These are phyloP conservation scores for Melanotaenia boesemani DNA, from an alignment of 2,797 vertebrate species.

Conservation along the genomic window DNA sequence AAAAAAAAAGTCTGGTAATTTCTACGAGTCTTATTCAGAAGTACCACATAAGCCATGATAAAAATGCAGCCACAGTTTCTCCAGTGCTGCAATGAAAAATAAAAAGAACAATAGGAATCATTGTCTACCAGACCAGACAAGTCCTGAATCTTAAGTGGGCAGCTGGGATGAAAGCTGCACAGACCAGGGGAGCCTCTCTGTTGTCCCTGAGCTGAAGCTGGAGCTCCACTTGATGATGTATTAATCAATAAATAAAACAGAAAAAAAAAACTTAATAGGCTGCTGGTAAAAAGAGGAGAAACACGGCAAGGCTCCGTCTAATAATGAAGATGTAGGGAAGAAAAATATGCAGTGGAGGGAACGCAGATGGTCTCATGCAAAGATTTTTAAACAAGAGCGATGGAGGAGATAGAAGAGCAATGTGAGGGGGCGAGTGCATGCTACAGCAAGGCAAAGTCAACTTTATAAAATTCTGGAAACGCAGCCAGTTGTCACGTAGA, in stretches of 20 bases:
- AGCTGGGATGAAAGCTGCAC: slow-evolving; percentile 36
- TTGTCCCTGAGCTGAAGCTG: slow-evolving; percentile 24
- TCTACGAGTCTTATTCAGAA: not conserved
- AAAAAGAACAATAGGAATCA: slow-evolving; percentile 45
- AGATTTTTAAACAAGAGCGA: slow-evolving; percentile 21
- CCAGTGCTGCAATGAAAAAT: not conserved
- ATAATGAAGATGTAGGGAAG: slow-evolving; percentile 41
- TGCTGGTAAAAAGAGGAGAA: slow-evolving; percentile 22
- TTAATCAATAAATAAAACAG: slow-evolving; percentile 62
- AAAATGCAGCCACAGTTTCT: slow-evolving; percentile 15
- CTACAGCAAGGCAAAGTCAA: not conserved
- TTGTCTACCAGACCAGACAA: slow-evolving; percentile 48
- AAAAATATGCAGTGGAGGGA: slow-evolving; percentile 1
- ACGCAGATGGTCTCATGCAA: not conserved
- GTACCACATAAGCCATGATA: slow-evolving; percentile 2
- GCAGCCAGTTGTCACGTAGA: too few species aligned
- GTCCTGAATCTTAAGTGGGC: slow-evolving; percentile 51
- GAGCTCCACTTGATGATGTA: slow-evolving; percentile 50
- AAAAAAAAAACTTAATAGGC: slow-evolving; percentile 42
- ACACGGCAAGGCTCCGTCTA: not conserved
- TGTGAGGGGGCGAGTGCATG: not conserved
- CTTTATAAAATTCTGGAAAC: too few species aligned
- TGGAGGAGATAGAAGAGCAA: not conserved
- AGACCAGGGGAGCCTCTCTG: slow-evolving; percentile 19
- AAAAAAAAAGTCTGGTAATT: slow-evolving; percentile 13